Base-by-base conservation (phyloP, 2,888 invertebrate genomes). In the Platycnemis pennipes region DNA sequence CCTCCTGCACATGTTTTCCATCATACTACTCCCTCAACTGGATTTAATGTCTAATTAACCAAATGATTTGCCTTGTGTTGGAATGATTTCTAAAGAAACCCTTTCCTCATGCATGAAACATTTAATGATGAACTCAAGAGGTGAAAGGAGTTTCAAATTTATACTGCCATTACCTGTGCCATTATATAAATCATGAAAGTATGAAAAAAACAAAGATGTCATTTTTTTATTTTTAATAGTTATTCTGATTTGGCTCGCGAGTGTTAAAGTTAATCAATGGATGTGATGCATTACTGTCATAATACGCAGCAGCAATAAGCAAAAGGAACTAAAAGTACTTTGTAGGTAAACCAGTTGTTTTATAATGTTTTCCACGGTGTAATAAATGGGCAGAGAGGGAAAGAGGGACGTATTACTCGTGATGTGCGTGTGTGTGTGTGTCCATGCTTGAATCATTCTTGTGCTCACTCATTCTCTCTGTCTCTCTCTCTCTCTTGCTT, bases 121-220 rank as follows among this genome's bases (percentile, higher is more conserved):
- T 91, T 56, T 91, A 19, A n/a, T 37, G 69, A 91, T 91, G 63
- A 91, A 91, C 91, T 91, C 26, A n/a, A 87, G 63, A 63, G 89
- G 94, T 85, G 94, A 88, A 94, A 44, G 88, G 94, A 94, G 86
- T 94, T 94, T 94, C 95, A 94, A 94, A 94, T 94, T 95, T 95
- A 94, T 95, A 95, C 95, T 95, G 95, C 95, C 95, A 95, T 95
- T 94, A 94, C 94, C 94, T 95, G 95, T 95, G 95, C 95, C 95
- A 95, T 95, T 95, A 95, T 94, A 94, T 94, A 94, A 91, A 91
- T 63, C 44, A 63, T 91, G 91, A 91, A 91, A 91, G 91, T 91
- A 91, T 91, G 91, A 63, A 91, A 91, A 91, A 91, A 91, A 44
- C 63, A 31, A 44, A 63, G 26, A 77, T 77, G 77, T 63, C 91